Base-by-base conservation (phyloP, 2,888 invertebrate genomes). In the Euproctis similis region DNA sequence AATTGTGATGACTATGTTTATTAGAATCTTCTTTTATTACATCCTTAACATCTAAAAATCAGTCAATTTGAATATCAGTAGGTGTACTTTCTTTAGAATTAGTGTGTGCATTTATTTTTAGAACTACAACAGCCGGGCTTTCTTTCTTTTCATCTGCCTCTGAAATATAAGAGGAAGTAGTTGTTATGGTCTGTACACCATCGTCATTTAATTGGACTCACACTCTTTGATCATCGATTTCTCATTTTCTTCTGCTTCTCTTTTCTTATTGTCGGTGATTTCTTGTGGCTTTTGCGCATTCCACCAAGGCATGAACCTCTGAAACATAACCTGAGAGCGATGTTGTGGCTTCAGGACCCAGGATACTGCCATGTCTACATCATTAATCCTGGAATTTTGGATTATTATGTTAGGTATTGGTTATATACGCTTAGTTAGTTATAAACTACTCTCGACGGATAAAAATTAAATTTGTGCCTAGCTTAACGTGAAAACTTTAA, bases 271-370 rank as follows among this genome's bases (percentile, higher is more conserved):
- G 31, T 78, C 77, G 0, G 74, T 78, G 0, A 70, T 34, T 43
- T 80, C 78, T 30, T 65, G 61, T 20, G 85, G 58, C 27, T 57
- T 67, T 49, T 66, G 66, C 1, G 67, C 67, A 49, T 84, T 77
- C 80, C 84, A 72, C 75, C 77, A 80, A 1, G 85, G 85, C 73
- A 76, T 80, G 53, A 85, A 80, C 1, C 85, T 59, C 39, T 85
- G 85, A 61, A 85, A 85, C 66, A 77, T 80, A 3, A 87, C 64
- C 8, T 78, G 50, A n/a, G 66, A 45, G 1, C 87, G 59, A 37
- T 87, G 87, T 17, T 84, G 75, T 0, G 81, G 75, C 30, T 73
- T 74, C n/a, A 87, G 58, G 0, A 87, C 80, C 75, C 86, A 82
- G 0, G 84, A 75, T 4, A 87, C 61, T 0, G 82, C 76, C 55